Conservation (phyloP, 1,140 invertebrate species). For the Bacillus rossius region DNA sequence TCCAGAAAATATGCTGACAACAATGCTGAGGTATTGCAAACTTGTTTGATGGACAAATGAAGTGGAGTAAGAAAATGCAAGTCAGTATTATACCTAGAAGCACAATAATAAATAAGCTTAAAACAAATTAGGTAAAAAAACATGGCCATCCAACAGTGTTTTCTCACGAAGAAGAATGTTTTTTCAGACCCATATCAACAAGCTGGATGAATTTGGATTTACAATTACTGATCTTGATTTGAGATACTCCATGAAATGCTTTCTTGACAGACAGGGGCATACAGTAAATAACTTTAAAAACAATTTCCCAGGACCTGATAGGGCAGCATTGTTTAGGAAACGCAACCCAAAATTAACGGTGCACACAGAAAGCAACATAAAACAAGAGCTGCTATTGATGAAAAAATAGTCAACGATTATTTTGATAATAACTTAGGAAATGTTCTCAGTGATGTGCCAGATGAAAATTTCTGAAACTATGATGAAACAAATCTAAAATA, state of each 20-base stretch:
- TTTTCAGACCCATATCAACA: slow-evolving; percentile 9
- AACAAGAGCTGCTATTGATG: too few relatives aligned
- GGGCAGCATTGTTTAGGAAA: too few relatives aligned
- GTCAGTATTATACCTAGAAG: slow-evolving; percentile 12
- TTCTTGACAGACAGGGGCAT: slow-evolving; percentile 4
- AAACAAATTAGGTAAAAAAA: slow-evolving; percentile 8
- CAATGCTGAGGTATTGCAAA: slow-evolving; percentile 7
- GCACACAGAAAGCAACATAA: too few relatives aligned
- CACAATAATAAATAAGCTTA: slow-evolving; percentile 17
- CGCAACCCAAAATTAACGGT: too few relatives aligned
- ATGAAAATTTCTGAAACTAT: slow-evolving; percentile 2
- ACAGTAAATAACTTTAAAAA: slow-evolving; percentile 6
- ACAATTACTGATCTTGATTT: slow-evolving; percentile 15
- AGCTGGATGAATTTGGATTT: slow-evolving; percentile 13
- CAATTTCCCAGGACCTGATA: not conserved
- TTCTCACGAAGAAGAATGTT: not conserved
- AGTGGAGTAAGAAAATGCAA: slow-evolving; percentile 12
- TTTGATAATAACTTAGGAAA: not conserved
- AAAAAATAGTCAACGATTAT: too few relatives aligned
- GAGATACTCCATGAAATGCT: slow-evolving; percentile 8
- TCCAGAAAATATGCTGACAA: slow-evolving; percentile 15
- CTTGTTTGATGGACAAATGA: slow-evolving; percentile 7
- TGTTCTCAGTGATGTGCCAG: slow-evolving; percentile 1
- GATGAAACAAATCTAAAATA: not conserved
- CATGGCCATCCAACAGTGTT: slow-evolving; percentile 8